A percentile compares a stretch with the other conserved stretches of the same genome.
Evolutionary conservation across 92 coral and sea anemone genomes (phyloP).

Genomic region (Umimayanthus kanabou): DNA sequence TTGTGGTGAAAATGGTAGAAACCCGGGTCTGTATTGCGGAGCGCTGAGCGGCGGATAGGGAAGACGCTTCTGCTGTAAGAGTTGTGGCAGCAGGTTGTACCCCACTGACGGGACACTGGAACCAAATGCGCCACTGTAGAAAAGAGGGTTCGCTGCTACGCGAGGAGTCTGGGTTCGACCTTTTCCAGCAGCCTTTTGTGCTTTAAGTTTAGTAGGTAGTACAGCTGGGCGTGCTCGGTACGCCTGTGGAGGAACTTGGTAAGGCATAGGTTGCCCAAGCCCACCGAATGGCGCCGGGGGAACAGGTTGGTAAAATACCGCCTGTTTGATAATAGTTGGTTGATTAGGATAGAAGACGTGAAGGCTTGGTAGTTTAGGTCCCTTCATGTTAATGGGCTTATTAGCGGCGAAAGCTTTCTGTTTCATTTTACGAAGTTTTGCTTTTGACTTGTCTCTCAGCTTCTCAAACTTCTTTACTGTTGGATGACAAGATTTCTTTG

Average conservation of each 20-base stretch:
- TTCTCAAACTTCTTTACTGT: conserved; percentile 35
- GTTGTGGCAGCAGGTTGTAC: conserved; percentile 13
- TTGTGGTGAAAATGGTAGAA: not conserved
- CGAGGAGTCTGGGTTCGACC: not conserved
- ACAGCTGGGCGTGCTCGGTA: conserved; percentile 2
- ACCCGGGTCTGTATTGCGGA: conserved; percentile 24
- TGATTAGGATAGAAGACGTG: conserved; percentile 30
- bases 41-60: conserved; percentile 8
- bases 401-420: conserved; percentile 1
- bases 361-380: not conserved
- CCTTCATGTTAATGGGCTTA: not conserved
- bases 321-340: conserved; percentile 25
- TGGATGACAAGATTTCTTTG: conserved; percentile 38
- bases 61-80: conserved; percentile 20
- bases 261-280: conserved; percentile 22
- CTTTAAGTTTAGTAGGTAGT: not conserved
- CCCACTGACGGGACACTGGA: not conserved
- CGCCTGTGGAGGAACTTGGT: not conserved
- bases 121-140: conserved; percentile 30
- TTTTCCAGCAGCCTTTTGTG: conserved; percentile 14
- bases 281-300: not conserved
- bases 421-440: conserved; percentile 19
- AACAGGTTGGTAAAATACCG: conserved; percentile 30
- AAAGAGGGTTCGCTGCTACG: conserved; percentile 34
- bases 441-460: conserved; percentile 25